Percentiles rank a stretch among this genome's conserved stretches.
These are phyloP conservation scores for Rousettus madagascariensis DNA, from an alignment of 2,797 vertebrate genomes.

Conservation along the genomic window DNA sequence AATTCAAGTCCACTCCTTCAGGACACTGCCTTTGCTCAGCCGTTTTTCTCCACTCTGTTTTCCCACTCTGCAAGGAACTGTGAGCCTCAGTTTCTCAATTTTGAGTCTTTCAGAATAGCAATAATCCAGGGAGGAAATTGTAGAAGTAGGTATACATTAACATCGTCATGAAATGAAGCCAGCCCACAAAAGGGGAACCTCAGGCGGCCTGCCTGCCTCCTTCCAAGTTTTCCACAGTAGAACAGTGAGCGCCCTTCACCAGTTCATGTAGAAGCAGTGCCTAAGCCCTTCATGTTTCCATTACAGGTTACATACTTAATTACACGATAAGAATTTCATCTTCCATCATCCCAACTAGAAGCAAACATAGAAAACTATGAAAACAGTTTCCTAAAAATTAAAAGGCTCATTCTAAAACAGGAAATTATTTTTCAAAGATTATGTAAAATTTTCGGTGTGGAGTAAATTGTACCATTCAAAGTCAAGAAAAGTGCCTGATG, in stretches of 20 bases:
- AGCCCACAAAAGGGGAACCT: neutral
- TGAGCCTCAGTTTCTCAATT: neutral
- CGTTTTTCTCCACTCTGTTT: neutral
- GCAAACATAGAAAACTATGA: neutral
- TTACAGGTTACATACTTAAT: neutral
- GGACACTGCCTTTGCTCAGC: neutral
- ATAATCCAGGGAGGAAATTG: neutral
- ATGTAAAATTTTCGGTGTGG: slow-evolving; percentile 1
- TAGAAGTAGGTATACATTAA: neutral
- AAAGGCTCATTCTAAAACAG: slow-evolving; percentile 17
- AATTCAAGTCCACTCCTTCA: neutral
- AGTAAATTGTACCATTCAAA: neutral
- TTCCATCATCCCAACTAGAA: neutral
- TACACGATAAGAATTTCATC: neutral
- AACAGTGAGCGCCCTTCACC: neutral
- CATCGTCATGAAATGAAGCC: neutral
- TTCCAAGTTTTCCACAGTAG: neutral
- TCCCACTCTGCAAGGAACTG: neutral
- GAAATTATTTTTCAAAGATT: slow-evolving; percentile 35
- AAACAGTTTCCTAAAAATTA: slow-evolving; percentile 9
- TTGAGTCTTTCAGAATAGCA: neutral
- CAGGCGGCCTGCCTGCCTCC: neutral
- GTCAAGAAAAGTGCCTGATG: neutral
- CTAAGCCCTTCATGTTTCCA: neutral
- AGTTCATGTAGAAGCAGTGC: neutral